A percentile compares a stretch with the other conserved stretches of the same genome.
phyloP scores from a whole-genome alignment of 2,797 vertebrate species.

The Benthosema pterotum region DNA sequence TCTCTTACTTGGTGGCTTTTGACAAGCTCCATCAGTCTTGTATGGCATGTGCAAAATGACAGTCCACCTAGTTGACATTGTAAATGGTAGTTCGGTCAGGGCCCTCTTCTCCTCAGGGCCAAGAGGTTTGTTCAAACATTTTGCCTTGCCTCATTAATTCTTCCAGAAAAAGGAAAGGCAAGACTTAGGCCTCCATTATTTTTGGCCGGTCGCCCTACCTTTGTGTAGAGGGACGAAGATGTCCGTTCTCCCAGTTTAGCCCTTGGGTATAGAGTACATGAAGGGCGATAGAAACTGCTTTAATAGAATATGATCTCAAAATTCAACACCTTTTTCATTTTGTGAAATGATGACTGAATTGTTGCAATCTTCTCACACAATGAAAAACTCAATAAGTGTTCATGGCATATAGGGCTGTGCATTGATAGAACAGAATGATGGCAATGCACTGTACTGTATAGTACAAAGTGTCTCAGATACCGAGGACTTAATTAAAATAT shows the following conservation, averaged over 20 bases:
- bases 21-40: conserved; percentile 82
- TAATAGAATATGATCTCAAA: background rate
- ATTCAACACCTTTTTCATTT: conserved; percentile 5
- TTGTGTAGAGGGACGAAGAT: conserved; percentile 43
- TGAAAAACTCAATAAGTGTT: conserved; percentile 2
- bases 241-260: conserved; percentile 31
- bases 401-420: too few species aligned
- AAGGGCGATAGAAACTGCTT: background rate
- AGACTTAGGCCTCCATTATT: conserved; percentile 57
- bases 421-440: background rate
- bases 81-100: conserved; percentile 65
- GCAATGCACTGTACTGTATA: too few species aligned
- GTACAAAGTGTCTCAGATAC: background rate
- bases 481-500: background rate
- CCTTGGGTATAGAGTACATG: conserved; percentile 11
- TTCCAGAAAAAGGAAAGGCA: conserved; percentile 43
- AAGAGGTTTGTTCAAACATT: conserved; percentile 74
- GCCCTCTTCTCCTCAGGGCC: conserved; percentile 55
- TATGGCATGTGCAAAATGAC: conserved; percentile 78
- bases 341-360: background rate
- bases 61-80: conserved; percentile 76
- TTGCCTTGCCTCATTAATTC: conserved; percentile 76
- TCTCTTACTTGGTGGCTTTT: conserved; percentile 78
- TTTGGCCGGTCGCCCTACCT: conserved; percentile 57
- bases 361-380: conserved; percentile 9